Evolutionary conservation across 2,888 invertebrate genomes (phyloP).

Genomic region (Myopa tessellatipennis): DNA sequence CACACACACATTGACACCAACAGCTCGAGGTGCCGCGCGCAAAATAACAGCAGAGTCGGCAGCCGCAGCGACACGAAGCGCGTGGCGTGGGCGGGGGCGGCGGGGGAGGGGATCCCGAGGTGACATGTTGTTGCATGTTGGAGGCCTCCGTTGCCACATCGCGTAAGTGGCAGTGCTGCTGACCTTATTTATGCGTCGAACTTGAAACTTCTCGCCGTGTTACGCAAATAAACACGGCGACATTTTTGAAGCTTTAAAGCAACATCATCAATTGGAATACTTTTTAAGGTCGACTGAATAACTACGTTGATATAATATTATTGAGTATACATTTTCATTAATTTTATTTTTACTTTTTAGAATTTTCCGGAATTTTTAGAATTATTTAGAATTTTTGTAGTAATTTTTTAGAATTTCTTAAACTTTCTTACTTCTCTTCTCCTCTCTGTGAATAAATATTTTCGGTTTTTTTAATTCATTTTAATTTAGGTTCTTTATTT

Average conservation of each 20-base stretch:
- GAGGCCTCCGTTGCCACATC: not conserved
- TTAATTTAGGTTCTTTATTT: not conserved
- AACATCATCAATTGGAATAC: not conserved
- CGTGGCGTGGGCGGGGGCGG: not conserved
- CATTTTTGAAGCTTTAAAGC: not conserved
- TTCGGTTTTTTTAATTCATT: not conserved
- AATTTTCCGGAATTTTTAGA: not conserved
- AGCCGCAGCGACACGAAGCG: not conserved
- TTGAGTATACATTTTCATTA: not conserved
- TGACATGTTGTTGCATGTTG: slow-evolving; percentile 3
- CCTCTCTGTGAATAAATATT: too few species aligned
- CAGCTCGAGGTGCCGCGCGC: not conserved
- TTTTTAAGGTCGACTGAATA: too few species aligned
- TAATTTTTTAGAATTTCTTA: not conserved
- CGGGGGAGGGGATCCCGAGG: not conserved
- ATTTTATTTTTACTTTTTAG: not conserved
- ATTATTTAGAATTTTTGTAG: not conserved
- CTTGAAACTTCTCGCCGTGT: not conserved
- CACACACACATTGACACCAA: not conserved
- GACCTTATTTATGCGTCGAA: slow-evolving; percentile 4
- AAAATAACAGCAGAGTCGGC: not conserved
- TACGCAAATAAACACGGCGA: not conserved
- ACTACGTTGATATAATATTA: not conserved
- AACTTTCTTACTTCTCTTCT: not conserved
- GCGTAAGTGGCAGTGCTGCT: not conserved